These are phyloP conservation scores for Tenthredo livida DNA, from an alignment of 2,888 invertebrate species.

Conservation along the genomic window DNA sequence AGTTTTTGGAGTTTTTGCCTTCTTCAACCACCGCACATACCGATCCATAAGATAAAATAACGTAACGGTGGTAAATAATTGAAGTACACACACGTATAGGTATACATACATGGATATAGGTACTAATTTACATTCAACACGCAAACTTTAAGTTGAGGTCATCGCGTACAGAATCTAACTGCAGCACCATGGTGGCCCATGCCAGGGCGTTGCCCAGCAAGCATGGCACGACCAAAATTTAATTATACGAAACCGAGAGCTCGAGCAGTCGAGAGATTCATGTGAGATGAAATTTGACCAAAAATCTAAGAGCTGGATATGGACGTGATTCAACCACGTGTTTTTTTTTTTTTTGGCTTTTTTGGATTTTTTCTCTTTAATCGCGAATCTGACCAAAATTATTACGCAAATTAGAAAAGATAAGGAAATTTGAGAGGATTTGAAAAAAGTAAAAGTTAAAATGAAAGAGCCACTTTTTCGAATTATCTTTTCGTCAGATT, in stretches of 20 bases:
- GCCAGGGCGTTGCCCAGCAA: neutral
- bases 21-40: neutral
- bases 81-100: neutral
- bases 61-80: neutral
- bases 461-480: too few species aligned
- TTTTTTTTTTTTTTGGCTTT: neutral
- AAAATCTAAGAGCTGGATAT: neutral
- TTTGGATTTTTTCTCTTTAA: neutral
- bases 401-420: neutral
- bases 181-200: neutral
- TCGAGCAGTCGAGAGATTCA: neutral
- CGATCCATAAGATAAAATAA: neutral
- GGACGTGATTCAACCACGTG: neutral
- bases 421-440: neutral
- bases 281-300: conserved; percentile 4
- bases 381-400: neutral
- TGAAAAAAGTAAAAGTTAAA: neutral
- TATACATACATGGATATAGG: neutral
- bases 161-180: conserved; percentile 25
- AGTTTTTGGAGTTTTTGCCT: neutral
- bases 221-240: conserved; percentile 15
- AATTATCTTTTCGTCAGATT: too few species aligned
- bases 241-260: conserved; percentile 15
- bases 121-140: conserved; percentile 44
- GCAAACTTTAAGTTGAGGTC: conserved; percentile 23